Evolutionary conservation across 92 coral and sea anemone genomes (phyloP), one percentile per base, ranked within the genome.

Genomic region (Epizoanthus illoricatus): DNA sequence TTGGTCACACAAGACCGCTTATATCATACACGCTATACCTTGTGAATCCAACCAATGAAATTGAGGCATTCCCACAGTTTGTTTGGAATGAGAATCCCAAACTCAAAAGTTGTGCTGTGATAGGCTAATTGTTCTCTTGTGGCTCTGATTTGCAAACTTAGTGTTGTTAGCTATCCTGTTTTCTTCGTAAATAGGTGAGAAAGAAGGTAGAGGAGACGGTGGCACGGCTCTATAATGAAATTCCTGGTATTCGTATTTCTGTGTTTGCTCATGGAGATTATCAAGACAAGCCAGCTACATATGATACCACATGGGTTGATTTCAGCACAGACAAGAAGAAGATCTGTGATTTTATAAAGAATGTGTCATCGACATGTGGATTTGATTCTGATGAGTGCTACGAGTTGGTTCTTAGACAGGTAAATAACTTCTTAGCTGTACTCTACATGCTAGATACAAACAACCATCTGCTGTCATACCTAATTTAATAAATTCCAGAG

Each of bases 191-290:
- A 39, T 21, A 94, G 98, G 98, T 94, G 69, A 84, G 97, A 33
- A 93, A 93, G 13, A 90, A 91, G 16, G 90, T 94, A 4, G 97
- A 89, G 81, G 73, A 94, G 75, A 94, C 97, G 52, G 94, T 89
- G 7, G 88, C 81, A 63, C 97, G 98, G 15, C 89, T 94, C 16
- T 80, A 87, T 9, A 70, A 86, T 7, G 98, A 94, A 80, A 88
- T 94, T 33, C 97, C 94, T 11, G 96, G 96, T 10, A 92, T 94
- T 19, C 89, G 97, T 76, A 93, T 94, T 11, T 92, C 98, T 7
- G 90, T 94, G 21, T 94, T 94, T 85, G 98, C 98, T 3, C 98
- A 94, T 69, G 98, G 98, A 2, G 98, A 94, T 74, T 94, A 94
- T 66, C 91, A 94, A 39, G 98, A 94, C 81, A 92, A 94, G 59